These are phyloP conservation scores for Oligia latruncula DNA, from an alignment of 2,888 invertebrate genomes.

Conservation along the genomic window DNA sequence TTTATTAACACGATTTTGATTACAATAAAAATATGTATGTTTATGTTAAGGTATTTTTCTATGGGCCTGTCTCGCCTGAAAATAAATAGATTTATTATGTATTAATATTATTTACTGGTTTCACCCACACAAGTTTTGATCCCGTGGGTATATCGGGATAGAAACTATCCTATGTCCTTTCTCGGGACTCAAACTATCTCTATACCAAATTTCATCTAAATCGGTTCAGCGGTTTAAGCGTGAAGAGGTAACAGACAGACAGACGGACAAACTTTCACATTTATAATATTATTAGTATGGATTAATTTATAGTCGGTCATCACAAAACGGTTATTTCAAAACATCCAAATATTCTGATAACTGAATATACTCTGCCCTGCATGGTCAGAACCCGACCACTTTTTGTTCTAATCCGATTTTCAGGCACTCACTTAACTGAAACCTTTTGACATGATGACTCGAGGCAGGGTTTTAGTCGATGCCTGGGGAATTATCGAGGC, in stretches of 20 bases:
- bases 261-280: too few species aligned
- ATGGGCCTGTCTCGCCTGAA: background rate
- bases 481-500: constrained; percentile 47
- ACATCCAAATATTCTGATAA: background rate
- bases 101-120: background rate
- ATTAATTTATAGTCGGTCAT: background rate
- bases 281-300: too few species aligned
- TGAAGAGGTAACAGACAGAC: too few species aligned
- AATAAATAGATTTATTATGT: background rate
- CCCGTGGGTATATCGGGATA: too few species aligned
- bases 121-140: too few species aligned
- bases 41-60: background rate
- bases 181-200: too few species aligned
- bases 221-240: too few species aligned
- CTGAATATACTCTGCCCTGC: background rate
- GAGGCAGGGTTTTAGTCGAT: constrained; percentile 53
- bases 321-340: background rate
- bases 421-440: constrained; percentile 37
- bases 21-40: too few species aligned
- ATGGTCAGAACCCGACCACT: constrained; percentile 27
- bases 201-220: too few species aligned
- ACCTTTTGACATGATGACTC: constrained; percentile 57
- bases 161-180: too few species aligned
- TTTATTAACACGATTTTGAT: too few species aligned
- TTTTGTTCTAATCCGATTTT: constrained; percentile 34